Percentiles rank a stretch among this genome's conserved stretches.
Conservation (phyloP, 2,888 invertebrate genomes). For the Zaprionus bogoriensis region DNA sequence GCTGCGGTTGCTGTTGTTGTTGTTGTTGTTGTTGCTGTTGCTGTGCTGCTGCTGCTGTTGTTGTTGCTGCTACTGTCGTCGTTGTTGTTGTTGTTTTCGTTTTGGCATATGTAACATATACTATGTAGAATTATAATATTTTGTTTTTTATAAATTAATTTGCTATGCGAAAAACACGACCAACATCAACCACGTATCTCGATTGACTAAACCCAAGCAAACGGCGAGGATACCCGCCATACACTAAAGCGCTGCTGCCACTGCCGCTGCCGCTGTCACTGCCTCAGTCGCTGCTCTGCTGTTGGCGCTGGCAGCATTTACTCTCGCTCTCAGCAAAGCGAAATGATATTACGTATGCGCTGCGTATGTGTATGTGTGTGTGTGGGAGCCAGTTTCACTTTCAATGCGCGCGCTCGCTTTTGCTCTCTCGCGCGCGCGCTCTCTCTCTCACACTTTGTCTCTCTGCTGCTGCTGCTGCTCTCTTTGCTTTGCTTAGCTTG, state of each 20-base stretch:
- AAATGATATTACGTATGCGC: conserved; percentile 67
- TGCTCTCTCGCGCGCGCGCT: conserved; percentile 19
- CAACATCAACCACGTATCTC: conserved; percentile 83
- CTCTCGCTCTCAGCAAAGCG: conserved; percentile 65
- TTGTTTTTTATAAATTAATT: conserved; percentile 42
- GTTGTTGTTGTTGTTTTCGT: conserved; percentile 18
- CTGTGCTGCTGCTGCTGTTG: conserved; percentile 25
- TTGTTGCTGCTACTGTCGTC: conserved; percentile 9
- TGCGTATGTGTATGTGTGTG: conserved; percentile 9
- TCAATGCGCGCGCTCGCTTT: conserved; percentile 53
- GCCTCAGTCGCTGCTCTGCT: conserved; percentile 3
- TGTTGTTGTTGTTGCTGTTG: conserved; percentile 13
- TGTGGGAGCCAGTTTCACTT: conserved; percentile 67
- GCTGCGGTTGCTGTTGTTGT: conserved; percentile 11
- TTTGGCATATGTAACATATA: conserved; percentile 40
- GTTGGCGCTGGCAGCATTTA: conserved; percentile 27
- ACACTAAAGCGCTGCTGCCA: conserved; percentile 51
- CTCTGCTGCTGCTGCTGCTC: conserved; percentile 8
- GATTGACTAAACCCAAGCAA: conserved; percentile 83
- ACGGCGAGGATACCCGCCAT: conserved; percentile 81
- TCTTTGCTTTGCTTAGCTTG: conserved; percentile 53
- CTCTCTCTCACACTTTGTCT: conserved; percentile 16
- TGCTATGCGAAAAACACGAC: conserved; percentile 81
- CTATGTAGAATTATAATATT: conserved; percentile 30
- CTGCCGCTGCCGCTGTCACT: conserved; percentile 5